phyloP scores from a whole-genome alignment of 2,888 invertebrate genomes.

The Gymnocheta viridis region DNA sequence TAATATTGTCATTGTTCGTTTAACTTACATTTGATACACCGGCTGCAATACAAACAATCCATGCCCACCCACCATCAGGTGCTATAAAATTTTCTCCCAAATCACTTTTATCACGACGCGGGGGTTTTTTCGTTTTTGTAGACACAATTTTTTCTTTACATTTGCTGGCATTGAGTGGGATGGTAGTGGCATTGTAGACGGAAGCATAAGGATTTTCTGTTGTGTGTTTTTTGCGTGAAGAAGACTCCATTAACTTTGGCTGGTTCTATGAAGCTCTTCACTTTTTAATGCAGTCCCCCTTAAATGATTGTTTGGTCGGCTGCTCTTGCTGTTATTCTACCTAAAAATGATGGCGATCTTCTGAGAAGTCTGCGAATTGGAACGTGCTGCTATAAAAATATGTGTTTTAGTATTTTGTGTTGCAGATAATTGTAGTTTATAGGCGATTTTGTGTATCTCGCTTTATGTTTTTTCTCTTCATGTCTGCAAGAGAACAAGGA shows the following conservation, averaged over 20 bases:
- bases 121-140: slow-evolving; percentile 77
- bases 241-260: slow-evolving; percentile 57
- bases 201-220: slow-evolving; percentile 64
- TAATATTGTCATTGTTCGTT: not conserved
- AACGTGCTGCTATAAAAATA: slow-evolving; percentile 37
- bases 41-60: slow-evolving; percentile 88
- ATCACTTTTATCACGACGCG: slow-evolving; percentile 80
- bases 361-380: not conserved
- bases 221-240: slow-evolving; percentile 32
- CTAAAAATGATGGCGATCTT: not conserved
- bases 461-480: slow-evolving; percentile 36
- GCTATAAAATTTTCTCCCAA: slow-evolving; percentile 84
- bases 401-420: slow-evolving; percentile 38
- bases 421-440: slow-evolving; percentile 49
- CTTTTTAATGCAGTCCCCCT: not conserved
- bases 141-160: slow-evolving; percentile 50
- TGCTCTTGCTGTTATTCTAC: not conserved
- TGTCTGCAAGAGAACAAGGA: slow-evolving; percentile 16
- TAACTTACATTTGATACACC: slow-evolving; percentile 88
- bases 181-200: slow-evolving; percentile 76
- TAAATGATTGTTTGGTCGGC: not conserved
- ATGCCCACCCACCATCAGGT: slow-evolving; percentile 90
- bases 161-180: slow-evolving; percentile 72
- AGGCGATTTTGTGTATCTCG: slow-evolving; percentile 23
- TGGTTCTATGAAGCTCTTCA: not conserved